Percentiles rank a stretch among this genome's conserved stretches.
Conservation (phyloP, 2,888 invertebrate genomes). For the Hirtodrosophila histrioides region DNA sequence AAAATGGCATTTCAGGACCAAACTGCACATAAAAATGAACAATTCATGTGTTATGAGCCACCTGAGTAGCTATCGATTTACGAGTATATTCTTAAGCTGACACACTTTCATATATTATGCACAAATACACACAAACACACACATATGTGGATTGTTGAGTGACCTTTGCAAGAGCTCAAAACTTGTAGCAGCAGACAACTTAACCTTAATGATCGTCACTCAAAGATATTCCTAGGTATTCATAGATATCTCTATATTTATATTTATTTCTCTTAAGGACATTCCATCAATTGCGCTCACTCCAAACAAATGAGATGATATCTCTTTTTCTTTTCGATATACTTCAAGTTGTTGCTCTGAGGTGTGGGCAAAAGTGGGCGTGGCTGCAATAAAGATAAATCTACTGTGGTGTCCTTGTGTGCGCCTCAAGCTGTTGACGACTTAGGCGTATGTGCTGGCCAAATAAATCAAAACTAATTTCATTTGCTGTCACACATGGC, state of each 20-base stretch:
- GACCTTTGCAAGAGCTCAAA: constrained; percentile 22
- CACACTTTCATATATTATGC: constrained; percentile 15
- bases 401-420: constrained; percentile 6
- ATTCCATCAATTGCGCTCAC: constrained; percentile 22
- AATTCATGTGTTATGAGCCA: constrained; percentile 36
- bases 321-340: no score
- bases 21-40: constrained; percentile 28
- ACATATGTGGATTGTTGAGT: constrained; percentile 13
- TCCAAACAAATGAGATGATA: constrained; percentile 25
- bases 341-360: no score
- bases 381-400: constrained; percentile 55
- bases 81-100: constrained; percentile 22
- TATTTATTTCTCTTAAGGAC: constrained; percentile 14
- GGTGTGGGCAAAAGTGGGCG: constrained; percentile 20
- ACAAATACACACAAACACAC: not conserved
- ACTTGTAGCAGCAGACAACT: constrained; percentile 45
- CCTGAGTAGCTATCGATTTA: constrained; percentile 48
- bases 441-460: constrained; percentile 24
- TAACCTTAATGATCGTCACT: constrained; percentile 64
- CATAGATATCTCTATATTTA: constrained; percentile 8
- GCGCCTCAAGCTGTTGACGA: constrained; percentile 42
- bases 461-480: constrained; percentile 66
- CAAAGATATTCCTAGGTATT: no score
- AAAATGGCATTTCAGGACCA: constrained; percentile 2
- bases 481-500: constrained; percentile 61